Evolutionary conservation across 2,113 vertebrate genomes (phyloP).

Genomic region (Otolemur garnettii): DNA sequence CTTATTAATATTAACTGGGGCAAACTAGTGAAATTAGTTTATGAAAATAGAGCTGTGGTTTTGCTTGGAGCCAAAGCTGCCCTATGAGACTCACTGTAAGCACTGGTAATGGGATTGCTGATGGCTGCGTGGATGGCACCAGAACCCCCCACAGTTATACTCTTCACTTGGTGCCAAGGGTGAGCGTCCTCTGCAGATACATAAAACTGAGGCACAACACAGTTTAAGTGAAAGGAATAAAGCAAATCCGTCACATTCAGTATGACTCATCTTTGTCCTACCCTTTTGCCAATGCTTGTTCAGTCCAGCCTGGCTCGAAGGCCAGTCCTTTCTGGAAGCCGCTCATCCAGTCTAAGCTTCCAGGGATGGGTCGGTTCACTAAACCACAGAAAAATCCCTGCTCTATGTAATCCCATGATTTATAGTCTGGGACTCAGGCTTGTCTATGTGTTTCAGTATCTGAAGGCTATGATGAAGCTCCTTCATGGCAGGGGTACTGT

Average conservation of each 20-base stretch:
- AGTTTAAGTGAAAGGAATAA: conserved; percentile 53
- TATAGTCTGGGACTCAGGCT: not conserved
- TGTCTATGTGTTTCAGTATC: not conserved
- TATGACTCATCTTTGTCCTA: not conserved
- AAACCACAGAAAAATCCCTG: not conserved
- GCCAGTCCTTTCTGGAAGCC: not conserved
- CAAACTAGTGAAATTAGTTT: conserved; percentile 80
- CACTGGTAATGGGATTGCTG: conserved; percentile 52
- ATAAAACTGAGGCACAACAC: conserved; percentile 22
- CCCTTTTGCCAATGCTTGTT: not conserved
- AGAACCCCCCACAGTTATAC: not conserved
- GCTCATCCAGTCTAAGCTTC: not conserved
- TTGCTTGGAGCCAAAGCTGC: conserved; percentile 65
- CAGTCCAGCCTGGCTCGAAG: not conserved
- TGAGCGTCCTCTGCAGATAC: not conserved
- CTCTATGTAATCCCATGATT: not conserved
- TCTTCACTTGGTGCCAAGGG: conserved; percentile 5
- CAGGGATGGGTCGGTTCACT: not conserved
- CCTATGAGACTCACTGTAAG: conserved; percentile 64
- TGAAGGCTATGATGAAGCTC: conserved; percentile 7
- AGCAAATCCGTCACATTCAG: not conserved
- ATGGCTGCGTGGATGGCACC: conserved; percentile 28
- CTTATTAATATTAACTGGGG: conserved; percentile 78
- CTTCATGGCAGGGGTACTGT: not conserved
- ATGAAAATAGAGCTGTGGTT: conserved; percentile 72